phyloP scores from a whole-genome alignment of 2,113 vertebrate species.

The Anoplopoma fimbria region DNA sequence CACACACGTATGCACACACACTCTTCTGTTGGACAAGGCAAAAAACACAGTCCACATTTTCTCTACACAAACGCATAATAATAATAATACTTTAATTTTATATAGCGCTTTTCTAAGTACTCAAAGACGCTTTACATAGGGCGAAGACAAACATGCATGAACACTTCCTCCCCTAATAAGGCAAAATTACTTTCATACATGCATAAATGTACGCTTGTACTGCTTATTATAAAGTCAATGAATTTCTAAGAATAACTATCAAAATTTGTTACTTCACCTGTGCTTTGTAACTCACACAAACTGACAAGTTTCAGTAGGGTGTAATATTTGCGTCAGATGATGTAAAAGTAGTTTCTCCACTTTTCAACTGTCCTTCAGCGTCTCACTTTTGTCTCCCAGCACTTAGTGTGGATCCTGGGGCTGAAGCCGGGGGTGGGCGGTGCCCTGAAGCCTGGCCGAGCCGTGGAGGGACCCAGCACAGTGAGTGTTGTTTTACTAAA shows the following conservation, averaged over 20 bases:
- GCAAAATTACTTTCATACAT: background rate
- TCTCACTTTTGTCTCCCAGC: constrained; percentile 81
- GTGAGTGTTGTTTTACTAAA: constrained; percentile 80
- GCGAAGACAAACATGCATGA: too few relatives aligned
- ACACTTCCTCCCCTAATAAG: background rate
- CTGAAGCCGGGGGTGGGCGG: constrained; percentile 94
- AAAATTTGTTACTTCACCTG: background rate
- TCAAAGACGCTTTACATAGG: too few relatives aligned
- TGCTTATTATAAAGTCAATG: background rate
- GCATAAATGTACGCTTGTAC: background rate
- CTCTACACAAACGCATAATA: background rate
- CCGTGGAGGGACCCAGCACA: constrained; percentile 97
- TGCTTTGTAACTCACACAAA: background rate
- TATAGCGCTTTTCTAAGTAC: too few relatives aligned
- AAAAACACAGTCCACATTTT: background rate
- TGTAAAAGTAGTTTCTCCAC: background rate
- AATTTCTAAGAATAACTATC: background rate
- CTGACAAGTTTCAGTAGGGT: background rate
- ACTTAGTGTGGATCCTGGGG: constrained; percentile 98
- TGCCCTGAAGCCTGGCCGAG: constrained; percentile 95
- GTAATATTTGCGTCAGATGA: background rate
- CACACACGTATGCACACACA: background rate
- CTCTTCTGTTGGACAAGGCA: background rate
- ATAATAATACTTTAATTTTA: too few relatives aligned
- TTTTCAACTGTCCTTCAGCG: background rate